These are phyloP conservation scores for Sialis fuliginosa DNA, from an alignment of 2,888 invertebrate species.

Conservation along the genomic window DNA sequence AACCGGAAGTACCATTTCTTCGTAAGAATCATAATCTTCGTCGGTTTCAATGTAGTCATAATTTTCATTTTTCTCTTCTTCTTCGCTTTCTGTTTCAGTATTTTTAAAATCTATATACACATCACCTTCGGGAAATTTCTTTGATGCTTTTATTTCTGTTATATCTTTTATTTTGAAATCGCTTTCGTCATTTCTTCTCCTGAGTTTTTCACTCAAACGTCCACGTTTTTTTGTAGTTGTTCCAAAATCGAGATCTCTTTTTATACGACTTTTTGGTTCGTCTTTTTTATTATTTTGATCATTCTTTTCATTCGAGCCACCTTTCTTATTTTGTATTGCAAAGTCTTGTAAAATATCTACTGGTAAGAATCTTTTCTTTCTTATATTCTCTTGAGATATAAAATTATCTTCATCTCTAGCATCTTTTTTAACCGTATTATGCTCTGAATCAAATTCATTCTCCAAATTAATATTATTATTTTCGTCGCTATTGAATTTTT, in stretches of 20 bases:
- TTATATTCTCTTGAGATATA: too few relatives aligned
- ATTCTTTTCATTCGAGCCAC: background rate
- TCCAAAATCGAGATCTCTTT: background rate
- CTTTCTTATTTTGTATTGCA: background rate
- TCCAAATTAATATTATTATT: constrained; percentile 2
- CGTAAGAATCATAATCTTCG: background rate
- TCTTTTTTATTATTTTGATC: background rate
- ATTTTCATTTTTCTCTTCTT: constrained; percentile 9
- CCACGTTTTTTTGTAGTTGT: background rate
- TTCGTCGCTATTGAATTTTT: constrained; percentile 2
- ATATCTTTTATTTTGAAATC: background rate
- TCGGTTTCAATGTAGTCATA: constrained; percentile 7
- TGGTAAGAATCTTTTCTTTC: constrained; percentile 3
- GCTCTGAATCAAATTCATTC: too few relatives aligned
- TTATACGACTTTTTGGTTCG: background rate
- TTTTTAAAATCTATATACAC: constrained; percentile 4
- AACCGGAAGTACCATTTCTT: background rate
- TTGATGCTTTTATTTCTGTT: constrained; percentile 1
- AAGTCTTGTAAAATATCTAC: constrained; percentile 3
- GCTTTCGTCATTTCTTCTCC: constrained; percentile 3
- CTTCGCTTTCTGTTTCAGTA: constrained; percentile 8
- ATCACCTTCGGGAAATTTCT: background rate
- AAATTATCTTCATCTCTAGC: too few relatives aligned
- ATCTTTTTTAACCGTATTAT: too few relatives aligned
- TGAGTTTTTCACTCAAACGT: background rate